A percentile compares a stretch with the other conserved stretches of the same genome.
Conservation (phyloP, 2,113 vertebrate genomes). For the Rostratula benghalensis region DNA sequence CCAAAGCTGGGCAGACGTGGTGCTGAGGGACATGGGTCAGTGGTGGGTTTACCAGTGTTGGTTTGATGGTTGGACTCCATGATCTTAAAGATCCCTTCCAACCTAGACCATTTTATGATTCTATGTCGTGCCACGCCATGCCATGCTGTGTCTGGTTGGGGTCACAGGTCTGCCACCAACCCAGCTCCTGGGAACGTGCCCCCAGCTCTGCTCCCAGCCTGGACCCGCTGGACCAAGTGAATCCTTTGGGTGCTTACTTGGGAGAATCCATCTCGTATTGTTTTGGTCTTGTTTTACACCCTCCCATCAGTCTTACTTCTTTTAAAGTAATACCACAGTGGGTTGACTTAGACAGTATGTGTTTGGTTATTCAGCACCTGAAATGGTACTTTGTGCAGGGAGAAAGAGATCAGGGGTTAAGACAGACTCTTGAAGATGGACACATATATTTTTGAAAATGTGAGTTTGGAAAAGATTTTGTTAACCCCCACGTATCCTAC, state of each 20-base stretch:
- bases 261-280: neutral
- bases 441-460: neutral
- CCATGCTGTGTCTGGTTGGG: fast-evolving
- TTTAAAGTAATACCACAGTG: neutral
- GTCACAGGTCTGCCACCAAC: neutral
- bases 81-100: neutral
- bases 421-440: neutral
- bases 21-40: neutral
- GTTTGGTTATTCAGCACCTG: neutral
- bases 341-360: neutral
- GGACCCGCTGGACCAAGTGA: neutral
- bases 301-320: neutral
- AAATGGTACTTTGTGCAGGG: neutral
- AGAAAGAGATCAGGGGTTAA: fast-evolving
- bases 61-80: neutral
- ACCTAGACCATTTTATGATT: neutral
- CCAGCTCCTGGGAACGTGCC: fast-evolving
- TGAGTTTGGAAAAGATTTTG: neutral
- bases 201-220: neutral
- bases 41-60: too few relatives aligned
- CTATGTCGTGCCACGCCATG: neutral
- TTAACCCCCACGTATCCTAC: neutral
- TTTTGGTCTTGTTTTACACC: neutral
- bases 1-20: neutral
- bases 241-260: fast-evolving